Conservation (phyloP, 2,797 vertebrate species). For the Thripadectes ignobilis region DNA sequence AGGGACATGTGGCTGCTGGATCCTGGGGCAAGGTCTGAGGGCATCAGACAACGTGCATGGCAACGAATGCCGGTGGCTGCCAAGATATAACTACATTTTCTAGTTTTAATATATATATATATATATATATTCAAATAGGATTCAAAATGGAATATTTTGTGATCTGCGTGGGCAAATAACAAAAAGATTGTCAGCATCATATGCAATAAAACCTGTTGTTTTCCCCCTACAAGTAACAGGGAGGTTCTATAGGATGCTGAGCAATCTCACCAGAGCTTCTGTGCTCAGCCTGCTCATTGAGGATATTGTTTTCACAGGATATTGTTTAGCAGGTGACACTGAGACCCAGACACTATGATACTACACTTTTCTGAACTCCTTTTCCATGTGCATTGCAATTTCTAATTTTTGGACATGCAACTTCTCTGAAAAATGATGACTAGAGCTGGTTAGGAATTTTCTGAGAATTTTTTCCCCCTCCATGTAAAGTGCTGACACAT, state of each 20-base stretch:
- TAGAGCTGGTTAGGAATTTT: background rate
- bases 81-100: background rate
- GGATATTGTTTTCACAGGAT: background rate
- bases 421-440: background rate
- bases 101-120: background rate
- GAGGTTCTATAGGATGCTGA: background rate
- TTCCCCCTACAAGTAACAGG: background rate
- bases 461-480: background rate
- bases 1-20: background rate
- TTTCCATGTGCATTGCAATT: background rate
- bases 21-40: background rate
- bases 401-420: background rate
- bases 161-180: background rate
- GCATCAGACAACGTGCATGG: background rate
- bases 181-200: background rate
- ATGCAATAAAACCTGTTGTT: background rate
- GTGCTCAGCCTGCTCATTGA: background rate
- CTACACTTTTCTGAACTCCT: background rate
- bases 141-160: background rate
- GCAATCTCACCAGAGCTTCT: background rate
- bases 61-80: background rate
- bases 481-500: background rate
- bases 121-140: background rate
- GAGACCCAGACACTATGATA: background rate
- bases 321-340: background rate